Evolutionary conservation across 1,140 invertebrate species (phyloP).

Genomic region (Drosophila nigrodunni): DNA sequence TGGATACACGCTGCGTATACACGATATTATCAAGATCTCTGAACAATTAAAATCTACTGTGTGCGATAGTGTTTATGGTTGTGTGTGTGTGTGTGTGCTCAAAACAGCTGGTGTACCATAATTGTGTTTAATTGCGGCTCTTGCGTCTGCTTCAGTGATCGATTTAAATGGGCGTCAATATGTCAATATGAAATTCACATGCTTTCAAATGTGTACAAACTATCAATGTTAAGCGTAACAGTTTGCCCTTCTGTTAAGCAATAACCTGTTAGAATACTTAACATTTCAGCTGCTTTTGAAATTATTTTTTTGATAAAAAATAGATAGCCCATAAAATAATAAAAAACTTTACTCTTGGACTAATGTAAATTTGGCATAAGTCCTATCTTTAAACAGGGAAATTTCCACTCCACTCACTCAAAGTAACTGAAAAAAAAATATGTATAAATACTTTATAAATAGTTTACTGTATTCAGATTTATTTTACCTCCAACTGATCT

Average conservation of each 20-base stretch:
- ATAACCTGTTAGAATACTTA: too few relatives aligned
- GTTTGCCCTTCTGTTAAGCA: too few relatives aligned
- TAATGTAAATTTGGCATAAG: too few relatives aligned
- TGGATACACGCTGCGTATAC: slow-evolving; percentile 51
- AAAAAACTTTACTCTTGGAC: too few relatives aligned
- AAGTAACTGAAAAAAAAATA: too few relatives aligned
- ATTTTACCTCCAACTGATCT: slow-evolving; percentile 2
- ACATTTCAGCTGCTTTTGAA: too few relatives aligned
- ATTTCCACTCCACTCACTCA: too few relatives aligned
- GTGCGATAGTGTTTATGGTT: neutral
- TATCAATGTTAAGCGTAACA: neutral
- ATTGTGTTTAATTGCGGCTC: slow-evolving; percentile 24
- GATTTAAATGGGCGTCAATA: slow-evolving; percentile 16
- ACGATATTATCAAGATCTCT: slow-evolving; percentile 10
- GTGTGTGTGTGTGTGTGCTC: slow-evolving; percentile 5
- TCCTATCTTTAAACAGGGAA: too few relatives aligned
- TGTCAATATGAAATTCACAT: neutral
- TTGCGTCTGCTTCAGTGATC: slow-evolving; percentile 23
- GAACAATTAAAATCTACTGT: neutral
- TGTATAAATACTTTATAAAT: too few relatives aligned
- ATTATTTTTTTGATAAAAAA: too few relatives aligned
- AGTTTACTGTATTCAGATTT: neutral
- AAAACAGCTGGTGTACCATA: slow-evolving; percentile 34
- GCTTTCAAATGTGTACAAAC: neutral
- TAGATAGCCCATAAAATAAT: too few relatives aligned